These are phyloP conservation scores for Chelmon rostratus DNA, from an alignment of 2,797 vertebrate genomes.

Conservation along the genomic window DNA sequence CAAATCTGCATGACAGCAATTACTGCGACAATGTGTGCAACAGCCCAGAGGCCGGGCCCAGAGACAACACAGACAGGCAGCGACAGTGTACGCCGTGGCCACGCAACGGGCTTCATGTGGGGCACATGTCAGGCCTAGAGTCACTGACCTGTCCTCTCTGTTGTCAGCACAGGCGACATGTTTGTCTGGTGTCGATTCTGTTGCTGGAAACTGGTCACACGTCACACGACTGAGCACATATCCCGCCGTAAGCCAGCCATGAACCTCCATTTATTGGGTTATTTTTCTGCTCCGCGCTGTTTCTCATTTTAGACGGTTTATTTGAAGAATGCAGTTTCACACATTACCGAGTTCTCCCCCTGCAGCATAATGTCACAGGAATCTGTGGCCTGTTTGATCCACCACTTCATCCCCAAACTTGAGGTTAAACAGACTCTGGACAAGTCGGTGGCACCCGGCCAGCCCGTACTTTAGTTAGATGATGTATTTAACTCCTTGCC, in stretches of 20 bases:
- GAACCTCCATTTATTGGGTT: conserved; percentile 41
- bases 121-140: conserved; percentile 61
- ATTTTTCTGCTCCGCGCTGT: conserved; percentile 33
- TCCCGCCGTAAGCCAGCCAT: conserved; percentile 10
- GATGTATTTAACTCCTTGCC: conserved; percentile 76
- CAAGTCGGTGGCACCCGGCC: conserved; percentile 71
- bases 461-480: conserved; percentile 72
- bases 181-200: conserved; percentile 62
- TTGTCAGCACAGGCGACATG: conserved; percentile 51
- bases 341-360: conserved; percentile 47
- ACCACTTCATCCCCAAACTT: conserved; percentile 59
- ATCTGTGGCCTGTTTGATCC: conserved; percentile 62
- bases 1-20: conserved; percentile 87
- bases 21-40: conserved; percentile 83
- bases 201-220: conserved; percentile 41
- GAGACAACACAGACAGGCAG: conserved; percentile 73
- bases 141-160: conserved; percentile 67
- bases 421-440: conserved; percentile 77
- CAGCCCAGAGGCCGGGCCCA: conserved; percentile 75
- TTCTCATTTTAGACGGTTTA: conserved; percentile 53
- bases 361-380: conserved; percentile 57
- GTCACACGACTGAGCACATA: conserved; percentile 32
- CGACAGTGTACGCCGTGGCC: conserved; percentile 53
- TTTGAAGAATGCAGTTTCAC: conserved; percentile 61
- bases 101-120: conserved; percentile 58